Conservation (phyloP, 2,797 vertebrate species). For the Gymnoscopelus microlampas region DNA sequence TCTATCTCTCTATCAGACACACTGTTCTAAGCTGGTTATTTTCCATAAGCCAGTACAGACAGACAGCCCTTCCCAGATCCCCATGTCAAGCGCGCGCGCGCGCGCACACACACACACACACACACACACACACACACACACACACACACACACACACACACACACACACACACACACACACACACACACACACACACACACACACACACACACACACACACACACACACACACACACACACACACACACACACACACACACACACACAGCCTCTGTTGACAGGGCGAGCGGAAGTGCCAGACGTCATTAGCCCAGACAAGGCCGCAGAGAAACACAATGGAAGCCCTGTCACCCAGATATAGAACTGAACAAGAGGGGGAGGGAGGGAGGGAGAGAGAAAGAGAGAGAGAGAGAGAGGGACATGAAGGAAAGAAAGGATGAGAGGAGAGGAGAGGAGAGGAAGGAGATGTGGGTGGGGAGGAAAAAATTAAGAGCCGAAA, state of each 20-base stretch:
- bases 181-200: slow-evolving; percentile 29
- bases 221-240: slow-evolving; percentile 35
- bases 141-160: slow-evolving; percentile 28
- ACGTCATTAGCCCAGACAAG: slow-evolving; percentile 74
- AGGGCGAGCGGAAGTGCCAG: slow-evolving; percentile 74
- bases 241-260: slow-evolving; percentile 20
- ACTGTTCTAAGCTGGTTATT: slow-evolving; percentile 60
- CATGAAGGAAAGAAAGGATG: no score
- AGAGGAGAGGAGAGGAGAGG: slow-evolving; percentile 2
- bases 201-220: slow-evolving; percentile 37
- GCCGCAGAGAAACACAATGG: slow-evolving; percentile 63
- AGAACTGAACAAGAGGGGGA: background rate
- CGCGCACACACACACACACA: slow-evolving; percentile 3
- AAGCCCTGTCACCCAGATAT: slow-evolving; percentile 70
- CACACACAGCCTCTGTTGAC: slow-evolving; percentile 69
- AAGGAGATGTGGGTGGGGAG: background rate
- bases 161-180: slow-evolving; percentile 41
- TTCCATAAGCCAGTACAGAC: slow-evolving; percentile 60
- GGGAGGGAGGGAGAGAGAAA: background rate
- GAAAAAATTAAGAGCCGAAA: no score
- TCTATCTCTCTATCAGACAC: slow-evolving; percentile 32
- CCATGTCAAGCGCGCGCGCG: slow-evolving; percentile 36
- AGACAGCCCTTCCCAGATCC: slow-evolving; percentile 33
- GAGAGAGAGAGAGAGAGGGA: no score
- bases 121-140: slow-evolving; percentile 39